Percentiles rank a stretch among this genome's conserved stretches.
Conservation (phyloP, 53 echinoderm and acorn worm genomes). For the Henricia sp. region DNA sequence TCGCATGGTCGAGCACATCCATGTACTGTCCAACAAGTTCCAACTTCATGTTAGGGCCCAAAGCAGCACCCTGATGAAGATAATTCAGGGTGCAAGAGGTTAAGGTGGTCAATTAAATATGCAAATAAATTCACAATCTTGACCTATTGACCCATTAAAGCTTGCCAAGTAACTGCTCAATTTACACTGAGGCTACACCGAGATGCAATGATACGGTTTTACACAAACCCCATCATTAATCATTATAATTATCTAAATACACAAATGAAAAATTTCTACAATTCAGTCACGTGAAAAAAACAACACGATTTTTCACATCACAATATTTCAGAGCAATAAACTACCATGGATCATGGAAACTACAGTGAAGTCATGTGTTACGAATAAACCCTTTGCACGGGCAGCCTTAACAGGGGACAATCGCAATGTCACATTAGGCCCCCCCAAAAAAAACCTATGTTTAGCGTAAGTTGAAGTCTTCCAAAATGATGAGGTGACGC, state of each 20-base stretch:
- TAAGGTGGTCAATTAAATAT: neutral
- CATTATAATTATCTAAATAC: slow-evolving; percentile 46
- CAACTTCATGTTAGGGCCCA: no score
- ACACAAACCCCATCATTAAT: slow-evolving; percentile 49
- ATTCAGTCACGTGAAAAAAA: slow-evolving; percentile 44
- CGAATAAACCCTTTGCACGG: no score
- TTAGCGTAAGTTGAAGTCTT: no score
- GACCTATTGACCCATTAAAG: slow-evolving; percentile 11
- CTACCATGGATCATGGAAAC: neutral
- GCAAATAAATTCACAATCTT: neutral
- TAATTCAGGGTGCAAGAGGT: no score
- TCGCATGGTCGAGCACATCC: no score
- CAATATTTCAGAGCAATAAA: slow-evolving; percentile 50
- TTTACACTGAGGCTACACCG: slow-evolving; percentile 44
- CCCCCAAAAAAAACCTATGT: no score
- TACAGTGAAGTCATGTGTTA: slow-evolving; percentile 20
- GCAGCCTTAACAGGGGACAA: no score
- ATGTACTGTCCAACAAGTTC: no score
- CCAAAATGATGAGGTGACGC: no score
- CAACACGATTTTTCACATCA: slow-evolving; percentile 11
- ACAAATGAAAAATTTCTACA: slow-evolving; percentile 37
- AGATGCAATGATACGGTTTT: slow-evolving; percentile 23
- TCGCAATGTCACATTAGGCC: no score
- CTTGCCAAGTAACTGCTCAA: slow-evolving; percentile 37
- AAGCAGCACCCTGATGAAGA: no score